These are phyloP conservation scores for Podarcis cretensis DNA, from an alignment of 2,113 vertebrate genomes.

Conservation along the genomic window DNA sequence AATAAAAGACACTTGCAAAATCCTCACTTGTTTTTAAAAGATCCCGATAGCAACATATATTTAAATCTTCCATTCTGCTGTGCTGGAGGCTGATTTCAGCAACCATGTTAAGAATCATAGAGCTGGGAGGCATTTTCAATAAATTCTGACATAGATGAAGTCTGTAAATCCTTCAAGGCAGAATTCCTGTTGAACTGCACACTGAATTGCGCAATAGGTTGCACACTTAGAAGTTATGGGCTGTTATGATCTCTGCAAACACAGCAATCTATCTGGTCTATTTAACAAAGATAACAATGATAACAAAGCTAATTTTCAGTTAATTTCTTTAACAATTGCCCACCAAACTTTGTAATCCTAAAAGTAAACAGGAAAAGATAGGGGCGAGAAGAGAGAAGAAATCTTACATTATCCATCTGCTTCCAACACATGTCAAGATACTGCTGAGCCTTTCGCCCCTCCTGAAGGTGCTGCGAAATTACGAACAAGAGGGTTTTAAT, in stretches of 20 bases:
- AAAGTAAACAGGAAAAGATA: neutral
- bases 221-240: constrained; percentile 6
- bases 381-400: neutral
- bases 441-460: constrained; percentile 96
- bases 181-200: neutral
- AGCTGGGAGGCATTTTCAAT: neutral
- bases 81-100: neutral
- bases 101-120: neutral
- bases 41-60: neutral
- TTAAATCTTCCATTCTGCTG: neutral
- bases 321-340: constrained; percentile 1
- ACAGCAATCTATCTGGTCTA: neutral
- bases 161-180: constrained; percentile 15
- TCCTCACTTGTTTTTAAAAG: neutral
- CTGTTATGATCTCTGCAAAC: constrained; percentile 12
- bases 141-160: constrained; percentile 14
- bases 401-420: constrained; percentile 98
- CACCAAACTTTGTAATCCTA: constrained; percentile 19
- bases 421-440: constrained; percentile 98
- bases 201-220: neutral
- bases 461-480: constrained; percentile 92
- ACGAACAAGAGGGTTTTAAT: constrained; percentile 28
- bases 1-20: neutral
- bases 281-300: constrained; percentile 11
- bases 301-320: constrained; percentile 21